Base-by-base conservation (phyloP, 64 coral and sea anemone genomes). In the Porites lutea region DNA sequence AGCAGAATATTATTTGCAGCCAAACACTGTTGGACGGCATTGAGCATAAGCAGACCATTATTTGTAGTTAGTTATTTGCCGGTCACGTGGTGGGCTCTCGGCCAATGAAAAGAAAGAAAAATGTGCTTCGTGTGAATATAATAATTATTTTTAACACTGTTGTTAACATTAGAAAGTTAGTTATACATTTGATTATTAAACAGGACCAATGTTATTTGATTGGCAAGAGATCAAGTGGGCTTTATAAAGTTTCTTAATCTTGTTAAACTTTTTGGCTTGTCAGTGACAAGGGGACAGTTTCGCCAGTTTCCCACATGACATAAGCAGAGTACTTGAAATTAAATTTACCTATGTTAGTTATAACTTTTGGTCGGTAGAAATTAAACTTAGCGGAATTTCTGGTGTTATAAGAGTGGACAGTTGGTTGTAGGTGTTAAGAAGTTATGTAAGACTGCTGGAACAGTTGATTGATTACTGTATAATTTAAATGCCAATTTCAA, bases 211-310 rank as follows among this genome's bases (percentile, higher is more conserved):
- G 21, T 67, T 67, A 22, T 67, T 67, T 67, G 64, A 67, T 18
- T 67, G 64, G 18, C 64, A 67, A 67, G 64, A 67, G 64, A 67
- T 67, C 64, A 67, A 13, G 19, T 67, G 64, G 64, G 64, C 64
- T 13, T 67, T 67, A 67, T 67, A 67, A 67, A 67, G 64, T 67
- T 67, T 67, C 64, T 67, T 67, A 67, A 67, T 18, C 64, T 16
- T 67, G 64, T 67, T 67, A 67, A 67, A 67, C 21, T 14, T 71
- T 71, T 71, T 71, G 22, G 68, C n/a, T 37, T 21, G 22, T 71
- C 22, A 71, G n/a, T 44, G 68, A n/a, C 68, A 71, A 71, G 68
- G 68, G 68, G 68, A 71, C 68, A 71, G 68, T 71, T 71, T 71
- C 68, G 1, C 1, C 27, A 37, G 27, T 37, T 37, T 37, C 27